These are phyloP conservation scores for Phenganax stokvisi DNA, from an alignment of 92 coral and sea anemone genomes.

Conservation along the genomic window DNA sequence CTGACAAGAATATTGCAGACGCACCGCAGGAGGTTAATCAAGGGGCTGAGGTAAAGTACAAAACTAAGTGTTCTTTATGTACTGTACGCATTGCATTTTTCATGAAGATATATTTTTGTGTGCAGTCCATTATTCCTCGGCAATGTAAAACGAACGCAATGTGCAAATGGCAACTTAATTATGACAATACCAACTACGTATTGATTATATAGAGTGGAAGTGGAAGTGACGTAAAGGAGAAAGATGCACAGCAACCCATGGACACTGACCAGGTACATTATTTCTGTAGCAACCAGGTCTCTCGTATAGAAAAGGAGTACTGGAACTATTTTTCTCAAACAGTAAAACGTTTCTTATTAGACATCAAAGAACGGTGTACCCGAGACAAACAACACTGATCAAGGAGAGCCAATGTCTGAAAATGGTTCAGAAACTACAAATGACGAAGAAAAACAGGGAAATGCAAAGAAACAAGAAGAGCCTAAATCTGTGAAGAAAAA, in stretches of 20 bases:
- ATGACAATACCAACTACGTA: background rate
- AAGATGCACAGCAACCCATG: conserved; percentile 57
- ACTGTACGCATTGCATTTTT: background rate
- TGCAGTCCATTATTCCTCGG: no score
- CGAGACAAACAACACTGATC: conserved; percentile 10
- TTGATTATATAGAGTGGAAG: background rate
- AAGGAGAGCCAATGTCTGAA: conserved; percentile 14
- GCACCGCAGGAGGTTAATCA: background rate
- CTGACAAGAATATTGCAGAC: conserved; percentile 4
- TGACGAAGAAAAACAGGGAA: conserved; percentile 40
- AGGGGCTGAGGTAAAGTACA: background rate
- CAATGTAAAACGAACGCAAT: background rate
- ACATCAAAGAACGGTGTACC: conserved; percentile 1
- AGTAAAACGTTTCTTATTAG: conserved; percentile 7
- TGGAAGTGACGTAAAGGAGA: conserved; percentile 17
- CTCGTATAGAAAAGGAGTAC: background rate
- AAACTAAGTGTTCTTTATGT: background rate
- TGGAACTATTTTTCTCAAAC: background rate
- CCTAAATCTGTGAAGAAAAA: conserved; percentile 73
- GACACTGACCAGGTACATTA: conserved; percentile 49
- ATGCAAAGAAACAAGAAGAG: conserved; percentile 48
- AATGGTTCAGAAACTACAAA: conserved; percentile 21
- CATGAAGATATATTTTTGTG: no score
- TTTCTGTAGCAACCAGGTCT: conserved; percentile 18
- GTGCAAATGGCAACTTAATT: background rate